Evolutionary conservation across 2,888 invertebrate genomes (phyloP).

Genomic region (Drosophila emarginata): DNA sequence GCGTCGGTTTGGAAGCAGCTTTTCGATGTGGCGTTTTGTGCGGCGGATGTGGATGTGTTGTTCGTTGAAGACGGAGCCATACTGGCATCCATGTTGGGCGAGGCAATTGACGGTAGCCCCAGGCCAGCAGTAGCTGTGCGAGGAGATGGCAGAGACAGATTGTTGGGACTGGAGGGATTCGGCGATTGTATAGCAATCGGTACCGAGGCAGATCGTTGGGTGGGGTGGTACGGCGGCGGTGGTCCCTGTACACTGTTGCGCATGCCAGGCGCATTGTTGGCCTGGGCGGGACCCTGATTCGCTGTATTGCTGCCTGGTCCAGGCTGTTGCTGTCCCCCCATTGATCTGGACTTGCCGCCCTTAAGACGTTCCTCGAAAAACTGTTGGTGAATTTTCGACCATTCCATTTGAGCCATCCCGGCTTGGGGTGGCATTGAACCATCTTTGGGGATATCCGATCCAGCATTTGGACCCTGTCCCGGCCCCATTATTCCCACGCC

Average conservation of each 20-base stretch:
- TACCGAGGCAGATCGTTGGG: constrained; percentile 88
- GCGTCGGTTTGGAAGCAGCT: constrained; percentile 64
- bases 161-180: constrained; percentile 88
- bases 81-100: constrained; percentile 85
- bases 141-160: constrained; percentile 89
- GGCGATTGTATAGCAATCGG: constrained; percentile 89
- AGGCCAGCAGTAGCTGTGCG: constrained; percentile 80
- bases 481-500: constrained; percentile 44
- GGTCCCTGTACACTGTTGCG: constrained; percentile 85
- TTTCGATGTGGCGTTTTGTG: constrained; percentile 38
- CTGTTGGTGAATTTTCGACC: constrained; percentile 95
- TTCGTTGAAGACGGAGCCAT: constrained; percentile 80
- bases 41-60: constrained; percentile 57
- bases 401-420: constrained; percentile 89
- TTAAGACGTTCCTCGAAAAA: constrained; percentile 88
- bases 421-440: constrained; percentile 50
- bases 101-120: constrained; percentile 86
- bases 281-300: neutral
- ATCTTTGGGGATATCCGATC: constrained; percentile 45
- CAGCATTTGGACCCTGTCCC: neutral
- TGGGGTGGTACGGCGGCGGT: constrained; percentile 91
- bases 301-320: constrained; percentile 44
- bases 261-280: constrained; percentile 34
- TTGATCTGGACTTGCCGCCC: constrained; percentile 78
- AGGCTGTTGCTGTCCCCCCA: constrained; percentile 23